Base-by-base conservation (phyloP, 2,888 invertebrate genomes). In the Aphidoletes aphidimyza region DNA sequence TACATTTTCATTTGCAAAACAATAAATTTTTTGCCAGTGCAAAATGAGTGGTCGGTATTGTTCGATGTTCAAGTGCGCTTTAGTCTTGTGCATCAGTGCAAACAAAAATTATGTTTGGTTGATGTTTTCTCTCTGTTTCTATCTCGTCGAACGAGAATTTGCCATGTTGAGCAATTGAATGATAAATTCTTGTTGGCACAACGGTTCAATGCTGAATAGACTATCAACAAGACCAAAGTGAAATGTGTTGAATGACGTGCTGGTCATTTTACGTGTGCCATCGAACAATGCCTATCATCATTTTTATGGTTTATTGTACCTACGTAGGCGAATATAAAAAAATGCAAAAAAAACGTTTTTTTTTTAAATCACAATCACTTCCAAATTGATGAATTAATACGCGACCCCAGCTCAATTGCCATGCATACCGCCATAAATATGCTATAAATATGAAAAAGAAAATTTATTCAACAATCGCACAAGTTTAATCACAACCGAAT, bases 1-100 rank as follows among this genome's bases (percentile, higher is more conserved):
- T 69, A 69, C 69, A 69, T 69, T 69, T 69, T 69, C 69, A 69
- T 69, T 69, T 69, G 69, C 30, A 69, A 54, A 69, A 69, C 69
- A 69, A 69, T 69, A 69, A 69, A 30, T 69, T 69, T 30, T 69
- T 69, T 69, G 17, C 69, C 14, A 9, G 30, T 30, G n/a, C 30
- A n/a, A 69, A 54, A 11, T 30, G 0, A 9, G 14, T 34, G 14
- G n/a, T 30, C 54, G 22, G 8, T 30, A 30, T 6, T 30, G n/a
- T 6, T 54, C 54, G n/a, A n/a, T 22, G 69, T 14, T 30, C 69
- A 69, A 69, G 69, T 69, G 69, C 14, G 34, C 69, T 69, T 69
- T 69, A 26, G n/a, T 19, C 17, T 54, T 26, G 26, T 69, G 69
- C 69, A 69, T 54, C 54, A 54, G 5, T 54, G 54, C 54, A 54